A percentile compares a stretch with the other conserved stretches of the same genome.
Evolutionary conservation across 2,797 vertebrate species (phyloP).

Genomic region (Psittacula derbiana): DNA sequence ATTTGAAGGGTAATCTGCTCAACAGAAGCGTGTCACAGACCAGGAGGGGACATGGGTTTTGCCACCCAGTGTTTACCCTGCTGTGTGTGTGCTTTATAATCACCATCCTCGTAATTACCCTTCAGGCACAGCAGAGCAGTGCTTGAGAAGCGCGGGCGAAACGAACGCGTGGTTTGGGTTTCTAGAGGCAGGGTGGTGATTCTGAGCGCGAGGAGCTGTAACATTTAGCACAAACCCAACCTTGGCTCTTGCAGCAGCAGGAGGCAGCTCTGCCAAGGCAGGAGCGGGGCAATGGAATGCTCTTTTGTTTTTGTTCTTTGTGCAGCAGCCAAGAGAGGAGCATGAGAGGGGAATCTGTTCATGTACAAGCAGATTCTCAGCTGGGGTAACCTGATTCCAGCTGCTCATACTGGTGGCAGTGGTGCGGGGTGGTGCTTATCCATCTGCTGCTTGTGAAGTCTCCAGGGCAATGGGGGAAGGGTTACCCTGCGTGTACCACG

Average conservation of each 20-base stretch:
- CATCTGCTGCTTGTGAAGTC: neutral
- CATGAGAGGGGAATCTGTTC: neutral
- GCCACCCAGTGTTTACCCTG: neutral
- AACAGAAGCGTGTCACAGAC: conserved; percentile 34
- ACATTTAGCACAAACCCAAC: neutral
- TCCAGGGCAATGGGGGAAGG: neutral
- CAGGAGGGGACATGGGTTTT: conserved; percentile 20
- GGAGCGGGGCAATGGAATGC: neutral
- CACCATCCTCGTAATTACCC: neutral
- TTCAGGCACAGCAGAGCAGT: conserved; percentile 12
- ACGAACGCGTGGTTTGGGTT: conserved; percentile 18
- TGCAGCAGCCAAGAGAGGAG: neutral
- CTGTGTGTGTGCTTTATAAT: neutral
- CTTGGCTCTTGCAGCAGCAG: neutral
- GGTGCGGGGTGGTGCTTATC: neutral
- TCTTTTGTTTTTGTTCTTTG: neutral
- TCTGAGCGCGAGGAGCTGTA: conserved; percentile 44
- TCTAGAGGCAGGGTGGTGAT: conserved; percentile 26
- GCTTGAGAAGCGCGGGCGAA: conserved; percentile 8
- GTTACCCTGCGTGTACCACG: neutral
- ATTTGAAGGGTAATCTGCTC: conserved; percentile 45
- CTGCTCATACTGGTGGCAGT: neutral
- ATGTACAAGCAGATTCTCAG: neutral
- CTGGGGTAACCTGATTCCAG: neutral
- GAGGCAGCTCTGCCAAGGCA: neutral